These are phyloP conservation scores for Hirundichthys speculiger DNA, from an alignment of 2,113 vertebrate genomes.

Conservation along the genomic window DNA sequence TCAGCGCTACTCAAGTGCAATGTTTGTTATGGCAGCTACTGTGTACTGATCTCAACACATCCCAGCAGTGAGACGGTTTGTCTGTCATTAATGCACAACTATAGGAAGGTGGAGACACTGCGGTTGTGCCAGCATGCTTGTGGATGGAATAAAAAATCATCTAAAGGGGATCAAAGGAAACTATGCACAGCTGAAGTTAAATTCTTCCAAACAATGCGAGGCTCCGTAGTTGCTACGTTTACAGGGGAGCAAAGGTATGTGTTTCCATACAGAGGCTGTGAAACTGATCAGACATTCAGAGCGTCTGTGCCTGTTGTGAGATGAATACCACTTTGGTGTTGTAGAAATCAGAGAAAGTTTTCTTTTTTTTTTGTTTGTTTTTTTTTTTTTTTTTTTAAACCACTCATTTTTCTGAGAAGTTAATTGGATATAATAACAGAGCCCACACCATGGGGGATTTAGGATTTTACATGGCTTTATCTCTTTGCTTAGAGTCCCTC, in stretches of 20 bases:
- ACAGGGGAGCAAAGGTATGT: conserved; percentile 17
- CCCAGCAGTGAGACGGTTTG: conserved; percentile 56
- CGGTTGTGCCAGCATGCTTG: conserved; percentile 27
- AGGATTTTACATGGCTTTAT: neutral
- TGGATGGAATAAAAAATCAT: conserved; percentile 55
- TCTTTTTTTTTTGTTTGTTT: neutral
- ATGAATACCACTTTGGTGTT: conserved; percentile 4
- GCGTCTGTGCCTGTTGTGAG: neutral
- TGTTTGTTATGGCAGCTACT: conserved; percentile 64
- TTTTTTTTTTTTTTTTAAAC: too few species aligned
- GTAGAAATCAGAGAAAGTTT: neutral
- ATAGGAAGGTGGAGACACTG: conserved; percentile 43
- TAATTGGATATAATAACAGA: conserved; percentile 9
- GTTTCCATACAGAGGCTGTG: conserved; percentile 12
- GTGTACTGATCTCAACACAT: conserved; percentile 67
- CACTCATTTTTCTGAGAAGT: neutral
- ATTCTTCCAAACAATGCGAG: conserved; percentile 30
- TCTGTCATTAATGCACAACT: conserved; percentile 50
- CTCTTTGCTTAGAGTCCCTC: neutral
- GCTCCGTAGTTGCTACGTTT: conserved; percentile 12
- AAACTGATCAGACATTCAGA: conserved; percentile 3
- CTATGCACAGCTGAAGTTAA: conserved; percentile 21
- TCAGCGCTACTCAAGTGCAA: conserved; percentile 53
- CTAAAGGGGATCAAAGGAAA: conserved; percentile 46
- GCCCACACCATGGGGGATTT: neutral